phyloP scores from a whole-genome alignment of 2,888 invertebrate species.

The Drosophila gaucha region DNA sequence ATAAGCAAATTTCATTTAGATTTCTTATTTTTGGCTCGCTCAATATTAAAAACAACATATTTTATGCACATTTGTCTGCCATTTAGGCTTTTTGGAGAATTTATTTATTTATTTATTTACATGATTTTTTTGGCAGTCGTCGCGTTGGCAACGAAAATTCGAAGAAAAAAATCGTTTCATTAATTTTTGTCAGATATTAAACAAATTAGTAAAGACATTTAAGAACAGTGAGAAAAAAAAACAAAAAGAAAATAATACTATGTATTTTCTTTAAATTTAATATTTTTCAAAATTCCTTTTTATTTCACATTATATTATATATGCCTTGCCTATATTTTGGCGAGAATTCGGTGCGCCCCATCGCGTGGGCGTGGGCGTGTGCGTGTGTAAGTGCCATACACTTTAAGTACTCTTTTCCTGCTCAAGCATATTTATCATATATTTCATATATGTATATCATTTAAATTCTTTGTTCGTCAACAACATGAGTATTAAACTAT shows the following conservation, averaged over 20 bases:
- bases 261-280: conserved; percentile 29
- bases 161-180: conserved; percentile 6
- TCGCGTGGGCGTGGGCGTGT: conserved; percentile 38
- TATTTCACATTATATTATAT: conserved; percentile 2
- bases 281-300: neutral
- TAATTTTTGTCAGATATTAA: conserved; percentile 65
- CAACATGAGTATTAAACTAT: neutral
- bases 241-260: conserved; percentile 36
- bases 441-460: conserved; percentile 6
- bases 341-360: conserved; percentile 57
- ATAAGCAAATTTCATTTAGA: conserved; percentile 13
- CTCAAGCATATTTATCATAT: neutral
- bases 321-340: conserved; percentile 38
- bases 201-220: conserved; percentile 73
- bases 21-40: conserved; percentile 37
- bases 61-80: conserved; percentile 53
- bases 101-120: conserved; percentile 56
- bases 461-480: conserved; percentile 35
- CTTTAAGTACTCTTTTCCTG: neutral
- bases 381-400: conserved; percentile 61
- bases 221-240: conserved; percentile 32
- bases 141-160: conserved; percentile 45
- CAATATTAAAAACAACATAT: conserved; percentile 49
- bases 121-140: conserved; percentile 49
- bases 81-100: conserved; percentile 57